Evolutionary conservation across 2,797 vertebrate species (phyloP).

Genomic region (Phrynocephalus guinanensis): DNA sequence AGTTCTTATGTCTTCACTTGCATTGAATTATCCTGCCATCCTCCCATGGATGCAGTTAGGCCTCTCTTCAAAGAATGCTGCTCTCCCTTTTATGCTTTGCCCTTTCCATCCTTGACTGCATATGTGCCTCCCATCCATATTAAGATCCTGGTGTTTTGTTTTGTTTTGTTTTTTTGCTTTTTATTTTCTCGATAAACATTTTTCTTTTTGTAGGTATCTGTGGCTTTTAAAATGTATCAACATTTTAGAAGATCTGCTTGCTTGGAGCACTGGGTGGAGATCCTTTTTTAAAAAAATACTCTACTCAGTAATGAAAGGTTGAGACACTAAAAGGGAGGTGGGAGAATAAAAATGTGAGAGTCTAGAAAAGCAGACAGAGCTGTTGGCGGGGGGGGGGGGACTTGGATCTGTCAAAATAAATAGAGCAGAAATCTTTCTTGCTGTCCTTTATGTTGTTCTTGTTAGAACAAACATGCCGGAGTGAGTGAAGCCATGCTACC

Average conservation of each 20-base stretch:
- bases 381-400: conserved; percentile 31
- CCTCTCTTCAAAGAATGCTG: not conserved
- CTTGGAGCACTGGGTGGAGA: not conserved
- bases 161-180: not conserved
- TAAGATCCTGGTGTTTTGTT: not conserved
- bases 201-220: no score
- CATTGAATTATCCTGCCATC: no score
- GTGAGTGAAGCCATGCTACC: conserved; percentile 64
- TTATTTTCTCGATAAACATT: not conserved
- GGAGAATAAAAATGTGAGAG: conserved; percentile 10
- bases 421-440: conserved; percentile 76
- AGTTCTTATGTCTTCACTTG: no score
- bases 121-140: no score
- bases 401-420: conserved; percentile 70
- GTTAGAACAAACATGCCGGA: conserved; percentile 74
- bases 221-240: not conserved
- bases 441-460: conserved; percentile 75
- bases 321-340: conserved; percentile 42
- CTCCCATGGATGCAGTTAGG: not conserved
- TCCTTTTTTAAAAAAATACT: not conserved
- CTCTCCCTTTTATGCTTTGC: not conserved
- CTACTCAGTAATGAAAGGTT: not conserved
- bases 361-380: conserved; percentile 63
- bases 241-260: not conserved
- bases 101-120: conserved; percentile 1